A percentile compares a stretch with the other conserved stretches of the same genome.
These are phyloP conservation scores for Salticus scenicus DNA, from an alignment of 2,888 invertebrate species.

Conservation along the genomic window DNA sequence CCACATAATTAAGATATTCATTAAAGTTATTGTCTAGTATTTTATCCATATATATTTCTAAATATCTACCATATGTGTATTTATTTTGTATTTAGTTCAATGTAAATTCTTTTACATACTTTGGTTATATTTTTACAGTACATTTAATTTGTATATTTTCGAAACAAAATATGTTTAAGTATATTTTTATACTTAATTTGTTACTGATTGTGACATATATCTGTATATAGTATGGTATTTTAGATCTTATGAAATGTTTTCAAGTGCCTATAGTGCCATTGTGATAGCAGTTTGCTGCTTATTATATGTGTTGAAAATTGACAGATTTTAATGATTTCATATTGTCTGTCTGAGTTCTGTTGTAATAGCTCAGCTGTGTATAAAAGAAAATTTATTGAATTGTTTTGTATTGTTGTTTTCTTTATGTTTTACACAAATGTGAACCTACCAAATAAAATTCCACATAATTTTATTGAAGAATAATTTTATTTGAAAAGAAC, in stretches of 20 bases:
- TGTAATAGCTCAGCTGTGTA: background rate
- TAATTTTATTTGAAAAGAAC: background rate
- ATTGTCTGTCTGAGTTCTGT: background rate
- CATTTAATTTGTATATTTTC: background rate
- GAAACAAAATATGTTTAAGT: background rate
- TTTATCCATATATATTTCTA: too few relatives aligned
- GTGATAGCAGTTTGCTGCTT: background rate
- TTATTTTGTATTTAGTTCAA: too few relatives aligned
- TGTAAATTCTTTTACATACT: too few relatives aligned
- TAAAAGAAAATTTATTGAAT: background rate
- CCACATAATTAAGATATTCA: too few relatives aligned
- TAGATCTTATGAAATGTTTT: background rate
- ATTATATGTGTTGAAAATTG: background rate
- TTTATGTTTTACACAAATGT: background rate
- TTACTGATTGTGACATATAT: background rate
- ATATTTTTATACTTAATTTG: background rate
- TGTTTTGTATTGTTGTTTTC: background rate
- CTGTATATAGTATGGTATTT: background rate
- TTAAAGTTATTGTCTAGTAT: too few relatives aligned
- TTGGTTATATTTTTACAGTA: too few relatives aligned
- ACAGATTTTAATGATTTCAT: background rate
- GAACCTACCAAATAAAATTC: too few relatives aligned
- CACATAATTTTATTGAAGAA: background rate
- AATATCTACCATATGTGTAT: too few relatives aligned
- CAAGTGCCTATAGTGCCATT: conserved; percentile 8